phyloP scores from a whole-genome alignment of 2,797 vertebrate genomes.

The Nannoperca australis region DNA sequence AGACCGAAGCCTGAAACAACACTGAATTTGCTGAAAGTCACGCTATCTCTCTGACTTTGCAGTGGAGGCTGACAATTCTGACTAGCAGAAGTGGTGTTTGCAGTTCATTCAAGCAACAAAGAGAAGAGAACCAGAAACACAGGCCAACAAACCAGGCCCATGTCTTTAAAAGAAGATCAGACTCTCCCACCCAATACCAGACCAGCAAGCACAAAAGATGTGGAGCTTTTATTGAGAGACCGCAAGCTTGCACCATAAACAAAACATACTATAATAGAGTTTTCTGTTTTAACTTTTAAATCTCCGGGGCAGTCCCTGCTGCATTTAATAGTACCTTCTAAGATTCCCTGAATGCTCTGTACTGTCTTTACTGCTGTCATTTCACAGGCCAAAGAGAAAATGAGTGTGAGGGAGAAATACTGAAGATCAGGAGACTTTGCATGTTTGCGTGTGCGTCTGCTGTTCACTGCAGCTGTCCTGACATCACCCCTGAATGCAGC shows the following conservation, averaged over 20 bases:
- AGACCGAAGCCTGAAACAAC: slow-evolving; percentile 48
- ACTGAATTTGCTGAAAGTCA: slow-evolving; percentile 35
- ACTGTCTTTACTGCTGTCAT: slow-evolving; percentile 17
- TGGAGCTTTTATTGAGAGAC: slow-evolving; percentile 54
- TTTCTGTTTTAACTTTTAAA: slow-evolving; percentile 48
- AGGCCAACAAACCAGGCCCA: slow-evolving; percentile 19
- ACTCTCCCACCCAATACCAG: slow-evolving; percentile 47
- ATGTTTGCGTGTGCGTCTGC: slow-evolving; percentile 22
- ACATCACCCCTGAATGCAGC: slow-evolving; percentile 60
- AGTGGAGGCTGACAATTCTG: slow-evolving; percentile 5
- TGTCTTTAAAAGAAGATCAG: slow-evolving; percentile 44
- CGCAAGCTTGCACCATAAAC: slow-evolving; percentile 48
- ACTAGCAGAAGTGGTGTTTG: slow-evolving; percentile 4
- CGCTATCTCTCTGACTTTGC: slow-evolving; percentile 8
- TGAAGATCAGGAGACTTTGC: background rate
- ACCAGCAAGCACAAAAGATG: slow-evolving; percentile 29
- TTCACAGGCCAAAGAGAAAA: slow-evolving; percentile 32
- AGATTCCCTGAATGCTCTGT: slow-evolving; percentile 24
- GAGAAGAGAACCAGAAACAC: slow-evolving; percentile 24
- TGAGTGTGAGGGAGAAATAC: slow-evolving; percentile 5
- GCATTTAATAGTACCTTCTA: slow-evolving; percentile 42
- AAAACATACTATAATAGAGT: slow-evolving; percentile 50
- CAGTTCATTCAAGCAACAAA: slow-evolving; percentile 17
- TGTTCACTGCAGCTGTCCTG: slow-evolving; percentile 64
- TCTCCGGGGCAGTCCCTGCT: slow-evolving; percentile 34